These are phyloP conservation scores for Chlamydotis undulata DNA, from an alignment of 2,113 vertebrate species.

Conservation along the genomic window DNA sequence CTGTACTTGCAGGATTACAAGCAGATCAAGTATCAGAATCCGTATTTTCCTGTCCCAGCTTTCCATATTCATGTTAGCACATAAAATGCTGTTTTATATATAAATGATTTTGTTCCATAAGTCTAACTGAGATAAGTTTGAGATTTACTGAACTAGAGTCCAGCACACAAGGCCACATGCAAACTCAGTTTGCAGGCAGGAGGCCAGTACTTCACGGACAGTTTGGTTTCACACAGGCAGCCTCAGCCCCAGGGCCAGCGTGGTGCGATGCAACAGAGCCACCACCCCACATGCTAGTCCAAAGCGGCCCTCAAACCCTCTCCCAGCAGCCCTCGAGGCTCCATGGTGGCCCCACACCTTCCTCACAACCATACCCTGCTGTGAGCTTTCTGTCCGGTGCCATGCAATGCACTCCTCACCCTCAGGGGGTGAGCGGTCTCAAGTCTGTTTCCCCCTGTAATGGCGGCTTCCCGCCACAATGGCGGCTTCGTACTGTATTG, in stretches of 20 bases:
- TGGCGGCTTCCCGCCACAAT: not conserved
- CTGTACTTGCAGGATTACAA: not conserved
- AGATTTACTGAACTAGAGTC: not conserved
- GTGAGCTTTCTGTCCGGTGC: not conserved
- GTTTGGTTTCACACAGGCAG: not conserved
- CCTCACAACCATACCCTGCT: not conserved
- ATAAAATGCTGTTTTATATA: not conserved
- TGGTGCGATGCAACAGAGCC: rapidly evolving
- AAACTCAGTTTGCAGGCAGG: not conserved
- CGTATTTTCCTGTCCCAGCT: not conserved
- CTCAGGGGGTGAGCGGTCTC: not conserved
- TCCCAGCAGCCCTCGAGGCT: rapidly evolving
- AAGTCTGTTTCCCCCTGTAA: not conserved
- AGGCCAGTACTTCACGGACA: not conserved
- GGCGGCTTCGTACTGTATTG: no score
- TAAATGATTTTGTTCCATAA: not conserved
- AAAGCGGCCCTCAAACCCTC: not conserved
- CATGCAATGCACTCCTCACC: not conserved
- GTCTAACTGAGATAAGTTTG: not conserved
- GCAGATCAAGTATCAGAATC: not conserved
- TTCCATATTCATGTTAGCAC: not conserved
- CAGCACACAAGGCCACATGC: rapidly evolving
- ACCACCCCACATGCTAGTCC: rapidly evolving
- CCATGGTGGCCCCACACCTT: rapidly evolving
- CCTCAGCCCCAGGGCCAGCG: not conserved